These are phyloP conservation scores for Latrodectus geometricus DNA, from an alignment of 1,140 invertebrate genomes.

Conservation along the genomic window DNA sequence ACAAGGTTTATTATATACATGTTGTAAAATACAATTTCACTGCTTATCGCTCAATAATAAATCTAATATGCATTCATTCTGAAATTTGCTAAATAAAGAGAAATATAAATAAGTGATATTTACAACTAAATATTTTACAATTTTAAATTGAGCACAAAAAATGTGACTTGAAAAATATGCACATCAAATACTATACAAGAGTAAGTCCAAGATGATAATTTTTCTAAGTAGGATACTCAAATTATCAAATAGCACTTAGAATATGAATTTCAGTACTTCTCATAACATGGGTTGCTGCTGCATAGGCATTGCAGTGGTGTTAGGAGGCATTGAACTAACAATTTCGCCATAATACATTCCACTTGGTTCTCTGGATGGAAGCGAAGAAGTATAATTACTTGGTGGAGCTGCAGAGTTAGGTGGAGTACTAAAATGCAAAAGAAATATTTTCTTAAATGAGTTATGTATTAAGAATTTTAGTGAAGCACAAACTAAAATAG, in stretches of 20 bases:
- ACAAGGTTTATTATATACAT: too few species aligned
- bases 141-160: neutral
- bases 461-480: too few species aligned
- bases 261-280: neutral
- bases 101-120: conserved; percentile 3
- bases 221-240: conserved; percentile 25
- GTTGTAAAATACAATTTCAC: too few species aligned
- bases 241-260: conserved; percentile 33
- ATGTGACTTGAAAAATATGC: neutral
- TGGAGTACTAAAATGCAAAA: conserved; percentile 27
- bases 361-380: conserved; percentile 29
- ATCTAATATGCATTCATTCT: too few species aligned
- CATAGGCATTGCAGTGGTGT: conserved; percentile 19
- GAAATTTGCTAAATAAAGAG: neutral
- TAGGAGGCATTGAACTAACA: conserved; percentile 37
- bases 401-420: neutral
- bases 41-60: too few species aligned
- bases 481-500: too few species aligned
- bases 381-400: neutral
- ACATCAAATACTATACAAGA: neutral
- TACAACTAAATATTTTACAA: neutral
- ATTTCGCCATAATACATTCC: conserved; percentile 44
- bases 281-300: conserved; percentile 49
- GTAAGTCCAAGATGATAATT: neutral
- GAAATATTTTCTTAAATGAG: neutral